These are phyloP conservation scores for Australoheros facetus DNA, from an alignment of 2,797 vertebrate genomes.

Conservation along the genomic window DNA sequence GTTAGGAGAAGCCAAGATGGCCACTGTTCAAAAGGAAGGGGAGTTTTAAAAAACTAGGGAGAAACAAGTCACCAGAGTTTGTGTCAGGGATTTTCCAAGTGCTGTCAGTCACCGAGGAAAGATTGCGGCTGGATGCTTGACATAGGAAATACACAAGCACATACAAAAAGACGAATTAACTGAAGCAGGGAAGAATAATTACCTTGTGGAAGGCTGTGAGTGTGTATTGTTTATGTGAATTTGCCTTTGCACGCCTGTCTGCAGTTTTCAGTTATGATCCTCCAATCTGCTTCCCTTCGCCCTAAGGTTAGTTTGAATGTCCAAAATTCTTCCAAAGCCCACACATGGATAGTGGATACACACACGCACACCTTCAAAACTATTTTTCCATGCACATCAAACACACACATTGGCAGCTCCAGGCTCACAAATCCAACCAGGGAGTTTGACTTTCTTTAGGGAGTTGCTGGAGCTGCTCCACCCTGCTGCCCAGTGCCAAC, in stretches of 20 bases:
- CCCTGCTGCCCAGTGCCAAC: constrained; percentile 37
- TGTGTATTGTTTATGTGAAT: constrained; percentile 42
- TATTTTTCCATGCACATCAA: not conserved
- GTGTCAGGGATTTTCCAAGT: constrained; percentile 58
- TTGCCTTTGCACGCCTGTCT: constrained; percentile 22
- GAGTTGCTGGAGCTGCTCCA: constrained; percentile 45
- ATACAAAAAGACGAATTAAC: constrained; percentile 41
- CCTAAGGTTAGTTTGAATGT: not conserved
- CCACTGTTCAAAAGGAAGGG: constrained; percentile 41
- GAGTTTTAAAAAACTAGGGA: not conserved
- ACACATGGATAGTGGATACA: constrained; percentile 7
- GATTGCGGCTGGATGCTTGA: constrained; percentile 51
- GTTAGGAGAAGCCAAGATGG: constrained; percentile 49
- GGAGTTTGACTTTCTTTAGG: constrained; percentile 52
- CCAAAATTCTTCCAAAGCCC: constrained; percentile 1
- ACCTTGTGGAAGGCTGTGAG: not conserved
- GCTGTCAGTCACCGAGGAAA: constrained; percentile 40
- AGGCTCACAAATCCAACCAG: constrained; percentile 17
- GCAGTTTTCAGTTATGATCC: constrained; percentile 15
- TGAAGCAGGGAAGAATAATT: constrained; percentile 35
- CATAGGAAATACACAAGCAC: constrained; percentile 29
- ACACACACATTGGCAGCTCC: not conserved
- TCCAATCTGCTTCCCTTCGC: constrained; percentile 23
- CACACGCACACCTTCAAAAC: not conserved
- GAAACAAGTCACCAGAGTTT: constrained; percentile 50